These are phyloP conservation scores for Papio anubis DNA, from an alignment of 2,113 vertebrate species.

Conservation along the genomic window DNA sequence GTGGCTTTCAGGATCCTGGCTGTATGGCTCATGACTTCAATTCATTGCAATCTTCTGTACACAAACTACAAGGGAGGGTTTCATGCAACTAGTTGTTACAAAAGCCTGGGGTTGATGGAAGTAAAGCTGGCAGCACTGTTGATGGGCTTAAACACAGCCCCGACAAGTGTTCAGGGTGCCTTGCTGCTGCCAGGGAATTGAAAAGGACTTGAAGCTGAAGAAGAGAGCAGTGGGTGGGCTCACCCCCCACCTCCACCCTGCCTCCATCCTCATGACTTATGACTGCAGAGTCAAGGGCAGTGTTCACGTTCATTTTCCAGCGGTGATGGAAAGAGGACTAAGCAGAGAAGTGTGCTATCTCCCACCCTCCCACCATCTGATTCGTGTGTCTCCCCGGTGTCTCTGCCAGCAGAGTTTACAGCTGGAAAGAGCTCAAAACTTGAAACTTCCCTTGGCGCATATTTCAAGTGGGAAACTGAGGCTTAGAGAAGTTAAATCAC, in stretches of 20 bases:
- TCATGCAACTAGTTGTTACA: background rate
- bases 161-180: background rate
- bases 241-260: accelerated
- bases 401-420: background rate
- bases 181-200: background rate
- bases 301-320: background rate
- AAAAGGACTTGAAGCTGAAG: background rate
- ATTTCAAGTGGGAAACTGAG: background rate
- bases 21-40: background rate
- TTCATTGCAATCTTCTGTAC: background rate
- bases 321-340: background rate
- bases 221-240: background rate
- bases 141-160: accelerated
- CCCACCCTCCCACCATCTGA: too few species aligned
- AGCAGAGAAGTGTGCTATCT: background rate
- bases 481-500: background rate
- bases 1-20: background rate
- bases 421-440: background rate
- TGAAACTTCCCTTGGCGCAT: background rate
- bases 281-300: background rate
- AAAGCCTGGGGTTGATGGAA: background rate
- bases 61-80: background rate
- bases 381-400: background rate
- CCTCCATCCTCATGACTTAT: accelerated
- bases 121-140: accelerated